A percentile compares a stretch with the other conserved stretches of the same genome.
Evolutionary conservation across 2,888 invertebrate genomes (phyloP).

Genomic region (Allolobophora icterica): DNA sequence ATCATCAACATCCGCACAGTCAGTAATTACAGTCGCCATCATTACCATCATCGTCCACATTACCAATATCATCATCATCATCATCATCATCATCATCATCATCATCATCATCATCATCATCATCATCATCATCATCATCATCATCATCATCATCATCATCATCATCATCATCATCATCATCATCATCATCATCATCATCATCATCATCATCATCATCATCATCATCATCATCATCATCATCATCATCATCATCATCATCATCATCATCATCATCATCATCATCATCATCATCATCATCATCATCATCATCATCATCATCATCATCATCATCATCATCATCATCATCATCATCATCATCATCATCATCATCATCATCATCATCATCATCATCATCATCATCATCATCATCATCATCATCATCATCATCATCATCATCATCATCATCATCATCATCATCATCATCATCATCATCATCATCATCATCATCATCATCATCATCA

Average conservation of each 20-base stretch:
- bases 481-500: too few relatives aligned
- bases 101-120: conserved; percentile 24
- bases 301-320: conserved; percentile 38
- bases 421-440: too few relatives aligned
- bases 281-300: conserved; percentile 37
- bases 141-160: conserved; percentile 38
- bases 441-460: too few relatives aligned
- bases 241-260: conserved; percentile 37
- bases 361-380: neutral
- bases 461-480: too few relatives aligned
- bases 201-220: conserved; percentile 38
- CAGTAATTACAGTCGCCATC: too few relatives aligned
- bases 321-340: conserved; percentile 39
- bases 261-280: conserved; percentile 39
- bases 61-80: too few relatives aligned
- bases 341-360: conserved; percentile 29
- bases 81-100: too few relatives aligned
- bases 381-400: neutral
- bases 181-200: conserved; percentile 37
- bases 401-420: too few relatives aligned
- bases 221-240: conserved; percentile 35
- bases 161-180: conserved; percentile 38
- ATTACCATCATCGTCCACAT: too few relatives aligned
- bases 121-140: conserved; percentile 39
- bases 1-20: too few relatives aligned